A percentile compares a stretch with the other conserved stretches of the same genome.
Evolutionary conservation across 2,113 vertebrate species (phyloP).

Genomic region (Rhipidura dahli): DNA sequence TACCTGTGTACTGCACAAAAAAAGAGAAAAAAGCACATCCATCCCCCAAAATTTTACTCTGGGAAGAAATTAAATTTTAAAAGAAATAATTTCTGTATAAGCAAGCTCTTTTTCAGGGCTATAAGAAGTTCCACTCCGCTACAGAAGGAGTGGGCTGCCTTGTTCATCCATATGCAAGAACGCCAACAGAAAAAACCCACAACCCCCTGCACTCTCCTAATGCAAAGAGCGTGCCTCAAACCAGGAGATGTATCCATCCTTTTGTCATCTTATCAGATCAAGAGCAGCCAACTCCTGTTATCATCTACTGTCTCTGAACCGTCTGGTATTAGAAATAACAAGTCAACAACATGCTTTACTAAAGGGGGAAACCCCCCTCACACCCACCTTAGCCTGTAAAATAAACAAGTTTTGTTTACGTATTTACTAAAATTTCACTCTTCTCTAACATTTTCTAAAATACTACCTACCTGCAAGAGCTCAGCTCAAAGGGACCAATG

Average conservation of each 20-base stretch:
- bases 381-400: slow-evolving; percentile 66
- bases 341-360: slow-evolving; percentile 43
- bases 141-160: slow-evolving; percentile 25
- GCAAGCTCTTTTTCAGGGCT: slow-evolving; percentile 21
- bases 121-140: slow-evolving; percentile 13
- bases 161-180: slow-evolving; percentile 23
- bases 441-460: slow-evolving; percentile 62
- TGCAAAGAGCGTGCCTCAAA: background rate
- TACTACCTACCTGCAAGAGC: slow-evolving; percentile 78
- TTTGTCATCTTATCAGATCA: background rate
- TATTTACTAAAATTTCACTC: slow-evolving; percentile 56
- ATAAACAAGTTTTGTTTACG: slow-evolving; percentile 52
- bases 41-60: slow-evolving; percentile 29
- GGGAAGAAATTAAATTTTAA: slow-evolving; percentile 31
- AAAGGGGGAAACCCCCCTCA: slow-evolving; percentile 8
- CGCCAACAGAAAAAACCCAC: background rate
- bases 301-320: slow-evolving; percentile 44
- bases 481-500: slow-evolving; percentile 63
- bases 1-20: slow-evolving; percentile 68
- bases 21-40: background rate
- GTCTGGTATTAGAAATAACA: slow-evolving; percentile 22
- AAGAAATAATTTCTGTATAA: background rate
- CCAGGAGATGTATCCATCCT: background rate
- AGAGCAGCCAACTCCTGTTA: slow-evolving; percentile 30
- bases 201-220: background rate